A percentile compares a stretch with the other conserved stretches of the same genome.
These are phyloP conservation scores for Atherix ibis DNA, from an alignment of 2,888 invertebrate species.

Conservation along the genomic window DNA sequence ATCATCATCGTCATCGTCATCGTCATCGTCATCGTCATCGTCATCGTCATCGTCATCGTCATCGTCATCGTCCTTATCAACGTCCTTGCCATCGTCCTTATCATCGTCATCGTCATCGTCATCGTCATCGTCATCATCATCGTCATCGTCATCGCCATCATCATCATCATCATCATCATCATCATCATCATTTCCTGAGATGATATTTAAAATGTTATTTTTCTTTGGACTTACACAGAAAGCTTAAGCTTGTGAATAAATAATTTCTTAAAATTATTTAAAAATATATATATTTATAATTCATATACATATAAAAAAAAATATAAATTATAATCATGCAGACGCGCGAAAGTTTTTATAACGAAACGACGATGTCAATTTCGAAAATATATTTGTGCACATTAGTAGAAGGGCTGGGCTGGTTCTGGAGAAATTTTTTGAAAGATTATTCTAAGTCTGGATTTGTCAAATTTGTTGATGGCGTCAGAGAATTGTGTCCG, in stretches of 20 bases:
- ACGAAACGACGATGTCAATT: no score
- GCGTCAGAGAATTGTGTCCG: no score
- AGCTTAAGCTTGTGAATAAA: constrained; percentile 9
- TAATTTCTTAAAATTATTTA: neutral
- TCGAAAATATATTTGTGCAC: no score
- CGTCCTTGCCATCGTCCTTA: constrained; percentile 30
- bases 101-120: constrained; percentile 23
- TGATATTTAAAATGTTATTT: constrained; percentile 17
- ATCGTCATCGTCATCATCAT: constrained; percentile 32
- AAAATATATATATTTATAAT: no score
- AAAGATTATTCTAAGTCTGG: no score
- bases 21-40: constrained; percentile 24
- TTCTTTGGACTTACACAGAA: constrained; percentile 18
- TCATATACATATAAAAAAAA: no score
- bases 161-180: constrained; percentile 24
- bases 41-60: constrained; percentile 30
- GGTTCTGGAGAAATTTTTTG: no score
- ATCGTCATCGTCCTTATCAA: constrained; percentile 32
- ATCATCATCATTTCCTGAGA: constrained; percentile 36
- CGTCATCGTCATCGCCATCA: constrained; percentile 22
- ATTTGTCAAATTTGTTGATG: no score
- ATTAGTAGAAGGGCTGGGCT: no score
- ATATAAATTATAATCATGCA: no score
- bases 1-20: constrained; percentile 31
- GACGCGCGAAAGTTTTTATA: no score